These are phyloP conservation scores for Petrocephalus zakoni DNA, from an alignment of 2,113 vertebrate species.

Conservation along the genomic window DNA sequence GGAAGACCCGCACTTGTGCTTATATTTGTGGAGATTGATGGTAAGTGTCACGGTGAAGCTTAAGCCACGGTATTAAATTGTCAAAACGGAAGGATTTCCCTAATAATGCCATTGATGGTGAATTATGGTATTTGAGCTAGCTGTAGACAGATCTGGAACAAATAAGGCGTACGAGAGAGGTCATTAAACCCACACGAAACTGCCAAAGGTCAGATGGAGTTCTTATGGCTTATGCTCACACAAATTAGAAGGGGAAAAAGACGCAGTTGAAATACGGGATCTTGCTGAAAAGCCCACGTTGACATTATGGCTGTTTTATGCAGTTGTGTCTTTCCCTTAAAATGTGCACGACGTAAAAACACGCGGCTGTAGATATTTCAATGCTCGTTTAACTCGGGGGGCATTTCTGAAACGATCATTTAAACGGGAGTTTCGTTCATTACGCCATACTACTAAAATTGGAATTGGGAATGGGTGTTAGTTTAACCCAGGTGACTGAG, in stretches of 20 bases:
- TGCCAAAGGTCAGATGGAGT: constrained; percentile 64
- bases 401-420: neutral
- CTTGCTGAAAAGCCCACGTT: neutral
- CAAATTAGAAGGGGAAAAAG: neutral
- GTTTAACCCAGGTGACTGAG: neutral
- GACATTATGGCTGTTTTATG: neutral
- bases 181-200: constrained; percentile 36
- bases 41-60: constrained; percentile 81
- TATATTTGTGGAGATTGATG: constrained; percentile 80
- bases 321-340: neutral
- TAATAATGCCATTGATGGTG: constrained; percentile 69
- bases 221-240: constrained; percentile 32
- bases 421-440: neutral
- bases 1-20: constrained; percentile 72
- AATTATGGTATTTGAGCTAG: constrained; percentile 67
- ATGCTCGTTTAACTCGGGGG: neutral
- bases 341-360: neutral
- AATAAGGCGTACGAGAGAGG: constrained; percentile 53
- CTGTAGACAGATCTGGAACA: constrained; percentile 55
- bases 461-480: neutral
- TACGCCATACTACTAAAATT: neutral
- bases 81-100: constrained; percentile 78
- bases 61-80: constrained; percentile 89
- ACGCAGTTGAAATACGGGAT: neutral
- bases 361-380: neutral